phyloP scores from a whole-genome alignment of 2,113 vertebrate genomes.

The Glaucidium brasilianum region DNA sequence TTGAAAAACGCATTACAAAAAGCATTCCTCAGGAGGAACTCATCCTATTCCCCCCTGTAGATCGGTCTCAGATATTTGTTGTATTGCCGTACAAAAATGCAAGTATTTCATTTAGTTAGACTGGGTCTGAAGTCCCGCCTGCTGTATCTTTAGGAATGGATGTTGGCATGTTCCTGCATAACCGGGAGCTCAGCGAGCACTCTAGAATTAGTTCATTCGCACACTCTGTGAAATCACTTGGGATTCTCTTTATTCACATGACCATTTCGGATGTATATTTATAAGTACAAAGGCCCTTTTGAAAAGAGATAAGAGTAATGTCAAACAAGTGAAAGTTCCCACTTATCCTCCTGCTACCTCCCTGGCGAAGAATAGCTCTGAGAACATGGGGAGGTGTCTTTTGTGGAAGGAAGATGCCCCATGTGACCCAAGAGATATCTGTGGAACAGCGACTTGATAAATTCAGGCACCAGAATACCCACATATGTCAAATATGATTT shows the following conservation, averaged over 20 bases:
- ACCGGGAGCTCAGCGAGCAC: neutral
- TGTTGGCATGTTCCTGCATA: neutral
- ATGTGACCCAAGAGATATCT: neutral
- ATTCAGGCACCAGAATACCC: neutral
- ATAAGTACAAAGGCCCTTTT: constrained; percentile 4
- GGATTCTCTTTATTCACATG: constrained; percentile 9
- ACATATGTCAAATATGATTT: neutral
- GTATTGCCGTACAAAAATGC: neutral
- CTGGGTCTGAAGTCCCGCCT: neutral
- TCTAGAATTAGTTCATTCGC: neutral
- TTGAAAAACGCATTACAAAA: neutral
- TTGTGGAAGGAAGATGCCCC: constrained; percentile 19
- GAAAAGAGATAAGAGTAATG: neutral
- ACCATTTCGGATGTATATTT: constrained; percentile 11
- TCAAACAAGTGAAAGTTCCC: neutral
- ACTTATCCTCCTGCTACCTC: neutral
- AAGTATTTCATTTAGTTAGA: neutral
- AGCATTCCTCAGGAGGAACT: neutral
- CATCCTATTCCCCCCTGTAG: neutral
- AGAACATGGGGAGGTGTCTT: neutral
- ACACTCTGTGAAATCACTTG: neutral
- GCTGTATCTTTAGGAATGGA: neutral
- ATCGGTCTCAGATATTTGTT: neutral
- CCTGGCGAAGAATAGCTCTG: neutral
- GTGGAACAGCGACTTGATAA: neutral